Percentiles rank a stretch among this genome's conserved stretches.
phyloP scores from a whole-genome alignment of 2,113 vertebrate genomes.

The Hydropotes inermis region DNA sequence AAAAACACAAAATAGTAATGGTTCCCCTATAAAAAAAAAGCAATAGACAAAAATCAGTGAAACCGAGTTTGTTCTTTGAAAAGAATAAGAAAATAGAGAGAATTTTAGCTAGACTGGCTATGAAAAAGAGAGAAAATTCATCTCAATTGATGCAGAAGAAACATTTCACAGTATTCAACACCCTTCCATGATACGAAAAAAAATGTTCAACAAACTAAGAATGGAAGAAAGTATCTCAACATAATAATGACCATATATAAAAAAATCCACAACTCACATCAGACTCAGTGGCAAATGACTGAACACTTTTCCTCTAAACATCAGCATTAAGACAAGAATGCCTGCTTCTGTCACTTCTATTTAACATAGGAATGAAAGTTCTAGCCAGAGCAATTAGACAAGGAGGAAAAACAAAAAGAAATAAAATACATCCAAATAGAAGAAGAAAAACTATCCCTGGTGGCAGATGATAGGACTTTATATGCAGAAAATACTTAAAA shows the following conservation, averaged over 20 bases:
- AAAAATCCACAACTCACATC: neutral
- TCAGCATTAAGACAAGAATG: neutral
- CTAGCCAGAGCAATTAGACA: neutral
- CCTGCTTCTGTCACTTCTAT: neutral
- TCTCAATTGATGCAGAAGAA: neutral
- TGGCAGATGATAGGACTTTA: neutral
- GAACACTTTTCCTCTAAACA: neutral
- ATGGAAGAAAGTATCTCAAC: neutral
- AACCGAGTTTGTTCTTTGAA: neutral
- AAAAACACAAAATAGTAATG: neutral
- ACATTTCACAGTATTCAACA: neutral
- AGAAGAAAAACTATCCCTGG: neutral
- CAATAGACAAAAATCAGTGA: neutral
- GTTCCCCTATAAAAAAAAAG: neutral
- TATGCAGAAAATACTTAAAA: neutral
- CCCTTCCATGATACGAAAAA: neutral
- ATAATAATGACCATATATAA: neutral
- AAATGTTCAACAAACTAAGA: neutral
- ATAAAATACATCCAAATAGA: neutral
- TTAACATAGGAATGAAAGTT: neutral
- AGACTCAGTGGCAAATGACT: neutral
- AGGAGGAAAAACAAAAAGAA: neutral
- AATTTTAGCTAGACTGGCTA: neutral
- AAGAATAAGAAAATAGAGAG: neutral
- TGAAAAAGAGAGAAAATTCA: neutral